Evolutionary conservation across 2,797 vertebrate species (phyloP).

Genomic region (Paedocypris micromegethes): DNA sequence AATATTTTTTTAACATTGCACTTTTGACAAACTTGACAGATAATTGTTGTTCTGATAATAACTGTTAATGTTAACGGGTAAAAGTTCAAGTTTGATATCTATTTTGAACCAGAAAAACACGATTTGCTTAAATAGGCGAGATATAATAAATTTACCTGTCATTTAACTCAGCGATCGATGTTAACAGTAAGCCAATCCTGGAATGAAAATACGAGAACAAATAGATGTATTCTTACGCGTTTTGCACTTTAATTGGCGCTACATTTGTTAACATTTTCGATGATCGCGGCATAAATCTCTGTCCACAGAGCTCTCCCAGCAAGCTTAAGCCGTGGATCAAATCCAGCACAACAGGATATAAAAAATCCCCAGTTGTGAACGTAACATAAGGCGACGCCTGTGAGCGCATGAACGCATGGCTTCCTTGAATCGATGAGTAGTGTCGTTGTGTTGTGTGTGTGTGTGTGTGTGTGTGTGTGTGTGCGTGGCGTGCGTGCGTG

Average conservation of each 20-base stretch:
- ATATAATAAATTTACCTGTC: no score
- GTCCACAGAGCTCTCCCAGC: constrained; percentile 64
- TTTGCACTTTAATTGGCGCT: constrained; percentile 51
- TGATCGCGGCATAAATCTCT: constrained; percentile 65
- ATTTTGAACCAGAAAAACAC: no score
- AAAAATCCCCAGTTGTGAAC: constrained; percentile 64
- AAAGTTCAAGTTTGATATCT: no score
- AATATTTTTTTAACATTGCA: no score
- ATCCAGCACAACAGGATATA: constrained; percentile 65
- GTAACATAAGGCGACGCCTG: constrained; percentile 56
- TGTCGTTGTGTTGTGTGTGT: constrained; percentile 10
- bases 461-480: constrained; percentile 31
- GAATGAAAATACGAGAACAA: no score
- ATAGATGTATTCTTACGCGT: neutral
- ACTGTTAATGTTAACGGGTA: no score
- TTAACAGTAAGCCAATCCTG: no score
- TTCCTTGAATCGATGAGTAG: constrained; percentile 17
- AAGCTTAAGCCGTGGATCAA: constrained; percentile 70
- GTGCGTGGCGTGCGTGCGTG: constrained; percentile 33
- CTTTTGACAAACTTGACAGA: no score
- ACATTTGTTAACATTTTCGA: constrained; percentile 60
- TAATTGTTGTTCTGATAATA: no score
- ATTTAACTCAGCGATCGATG: no score
- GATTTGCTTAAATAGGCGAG: no score
- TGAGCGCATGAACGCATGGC: constrained; percentile 36